phyloP scores from a whole-genome alignment of 2,888 invertebrate genomes.

The Papilio demoleus region DNA sequence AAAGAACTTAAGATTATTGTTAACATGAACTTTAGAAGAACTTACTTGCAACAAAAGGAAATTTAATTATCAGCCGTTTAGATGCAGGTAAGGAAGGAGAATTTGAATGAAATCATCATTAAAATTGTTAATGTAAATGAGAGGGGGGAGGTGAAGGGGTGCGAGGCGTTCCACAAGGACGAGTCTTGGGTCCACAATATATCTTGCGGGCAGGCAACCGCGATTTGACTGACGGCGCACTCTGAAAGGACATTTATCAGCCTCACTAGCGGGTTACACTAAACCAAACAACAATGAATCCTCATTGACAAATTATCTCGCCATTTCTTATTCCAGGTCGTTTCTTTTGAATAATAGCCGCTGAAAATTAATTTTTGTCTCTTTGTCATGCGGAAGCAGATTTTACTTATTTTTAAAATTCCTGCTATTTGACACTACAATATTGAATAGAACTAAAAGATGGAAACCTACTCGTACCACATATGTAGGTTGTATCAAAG shows the following conservation, averaged over 20 bases:
- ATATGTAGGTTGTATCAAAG: too few species aligned
- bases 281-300: constrained; percentile 83
- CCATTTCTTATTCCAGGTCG: constrained; percentile 70
- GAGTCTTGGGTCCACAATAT: constrained; percentile 79
- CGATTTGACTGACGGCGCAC: constrained; percentile 82
- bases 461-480: too few species aligned
- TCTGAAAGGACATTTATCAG: constrained; percentile 83
- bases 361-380: constrained; percentile 40
- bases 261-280: constrained; percentile 81
- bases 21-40: neutral
- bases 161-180: constrained; percentile 71
- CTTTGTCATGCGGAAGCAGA: constrained; percentile 3
- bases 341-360: constrained; percentile 69
- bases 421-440: neutral
- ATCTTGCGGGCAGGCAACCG: constrained; percentile 83
- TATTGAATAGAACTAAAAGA: too few species aligned
- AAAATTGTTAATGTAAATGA: constrained; percentile 76
- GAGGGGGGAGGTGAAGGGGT: constrained; percentile 60
- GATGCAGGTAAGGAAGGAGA: constrained; percentile 27
- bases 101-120: constrained; percentile 43
- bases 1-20: neutral
- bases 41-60: constrained; percentile 3
- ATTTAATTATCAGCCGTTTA: neutral
- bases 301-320: constrained; percentile 82
- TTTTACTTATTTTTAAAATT: neutral